Evolutionary conservation across 2,888 invertebrate species (phyloP), one percentile per base, ranked within the genome.

Genomic region (Polietes domitor): DNA sequence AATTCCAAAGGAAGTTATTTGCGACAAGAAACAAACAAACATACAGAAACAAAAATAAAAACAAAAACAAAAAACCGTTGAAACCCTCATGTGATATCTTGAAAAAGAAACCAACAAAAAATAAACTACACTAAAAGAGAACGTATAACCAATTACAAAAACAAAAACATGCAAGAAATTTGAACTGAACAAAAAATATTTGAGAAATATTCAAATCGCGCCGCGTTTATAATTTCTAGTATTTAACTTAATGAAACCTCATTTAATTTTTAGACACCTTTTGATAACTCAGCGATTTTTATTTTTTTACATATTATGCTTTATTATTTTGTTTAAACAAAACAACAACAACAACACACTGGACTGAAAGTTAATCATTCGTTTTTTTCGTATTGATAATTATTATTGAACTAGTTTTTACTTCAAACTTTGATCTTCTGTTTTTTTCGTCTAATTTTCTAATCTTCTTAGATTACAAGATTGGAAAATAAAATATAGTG

Each of bases 61-160:
- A n/a, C 50, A 32, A 72, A 37, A 82, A 75, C 24, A 72, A 7
- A 81, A 76, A 82, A 73, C 77, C 78, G 78, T 80, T 84, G 77
- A 83, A 81, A 85, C 72, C 81, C 79, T 79, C 79, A 83, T 85
- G 85, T 86, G 85, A 86, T 86, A 85, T 85, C 65, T 85, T 84
- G 58, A 80, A 80, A 86, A 84, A 79, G 41, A 81, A 65, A 77
- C 55, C 76, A 80, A 75, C 17, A 70, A 37, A 78, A 71, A 70
- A n/a, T n/a, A n/a, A 80, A 76, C 26, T 72, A 43, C 19, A 53
- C 41, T 15, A 73, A 77, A 61, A 72, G 75, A 58, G 10, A 7
- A 37, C 21, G 63, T 58, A 71, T 10, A 9, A 26, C 12, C 12
- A 41, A 47, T 32, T 6, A 58, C 32, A 55, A 43, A 74, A 47